A percentile compares a stretch with the other conserved stretches of the same genome.
Evolutionary conservation across 2,113 vertebrate species (phyloP).

Genomic region (Xenopus tropicalis): DNA sequence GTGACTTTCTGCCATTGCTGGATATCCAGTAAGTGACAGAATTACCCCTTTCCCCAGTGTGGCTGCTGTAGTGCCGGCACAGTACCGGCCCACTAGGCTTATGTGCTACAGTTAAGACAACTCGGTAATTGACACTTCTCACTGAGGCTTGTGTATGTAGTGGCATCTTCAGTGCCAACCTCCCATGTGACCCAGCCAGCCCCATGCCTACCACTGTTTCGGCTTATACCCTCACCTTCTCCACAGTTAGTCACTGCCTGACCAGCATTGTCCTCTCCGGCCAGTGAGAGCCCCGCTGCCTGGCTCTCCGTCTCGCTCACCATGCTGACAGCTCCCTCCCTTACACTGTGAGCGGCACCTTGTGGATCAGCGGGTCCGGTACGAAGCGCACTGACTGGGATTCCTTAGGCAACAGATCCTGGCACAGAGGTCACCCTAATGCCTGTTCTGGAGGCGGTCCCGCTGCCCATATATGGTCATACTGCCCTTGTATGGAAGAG

Average conservation of each 20-base stretch:
- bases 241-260: not conserved
- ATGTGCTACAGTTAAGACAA: no score
- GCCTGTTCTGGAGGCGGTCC: not conserved
- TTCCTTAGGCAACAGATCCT: not conserved
- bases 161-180: no score
- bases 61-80: no score
- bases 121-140: no score
- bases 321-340: not conserved
- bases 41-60: no score
- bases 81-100: no score
- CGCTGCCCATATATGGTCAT: constrained; percentile 1
- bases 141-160: no score
- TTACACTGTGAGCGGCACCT: not conserved
- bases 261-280: not conserved
- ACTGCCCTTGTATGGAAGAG: not conserved
- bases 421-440: constrained; percentile 27
- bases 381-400: not conserved
- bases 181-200: no score
- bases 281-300: constrained; percentile 2
- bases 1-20: no score
- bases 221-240: not conserved
- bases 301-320: constrained; percentile 13
- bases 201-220: not conserved
- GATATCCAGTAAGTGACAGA: no score
- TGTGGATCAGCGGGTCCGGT: not conserved